Conservation (phyloP, 2,888 invertebrate genomes). For the Lithophane socia region DNA sequence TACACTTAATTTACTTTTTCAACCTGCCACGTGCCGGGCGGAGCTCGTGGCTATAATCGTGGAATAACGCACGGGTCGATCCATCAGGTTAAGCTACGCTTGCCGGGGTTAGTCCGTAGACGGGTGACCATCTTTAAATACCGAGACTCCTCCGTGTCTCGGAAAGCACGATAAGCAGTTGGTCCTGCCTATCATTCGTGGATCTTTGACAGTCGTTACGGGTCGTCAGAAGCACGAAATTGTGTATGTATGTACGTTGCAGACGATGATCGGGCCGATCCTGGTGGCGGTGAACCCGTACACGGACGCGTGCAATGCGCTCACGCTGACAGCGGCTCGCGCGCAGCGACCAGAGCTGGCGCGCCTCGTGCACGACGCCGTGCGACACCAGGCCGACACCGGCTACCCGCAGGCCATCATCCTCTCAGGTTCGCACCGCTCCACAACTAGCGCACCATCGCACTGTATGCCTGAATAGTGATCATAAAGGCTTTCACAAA, state of each 20-base stretch:
- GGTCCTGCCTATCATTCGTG: too few relatives aligned
- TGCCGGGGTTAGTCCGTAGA: too few relatives aligned
- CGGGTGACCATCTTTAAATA: too few relatives aligned
- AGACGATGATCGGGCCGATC: constrained; percentile 98
- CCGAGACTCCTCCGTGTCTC: too few relatives aligned
- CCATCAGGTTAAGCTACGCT: too few relatives aligned
- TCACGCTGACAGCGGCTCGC: constrained; percentile 95
- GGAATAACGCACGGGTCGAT: too few relatives aligned
- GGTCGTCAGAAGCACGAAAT: too few relatives aligned
- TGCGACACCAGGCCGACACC: constrained; percentile 97
- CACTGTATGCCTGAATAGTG: not conserved
- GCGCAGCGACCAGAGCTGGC: constrained; percentile 96
- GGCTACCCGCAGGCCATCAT: constrained; percentile 99
- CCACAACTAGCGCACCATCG: not conserved
- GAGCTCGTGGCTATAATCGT: too few relatives aligned
- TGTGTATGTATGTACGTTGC: constrained; percentile 71
- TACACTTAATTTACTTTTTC: not conserved
- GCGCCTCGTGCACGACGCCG: constrained; percentile 97
- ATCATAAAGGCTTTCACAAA: not conserved
- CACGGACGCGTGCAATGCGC: constrained; percentile 96
- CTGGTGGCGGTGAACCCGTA: constrained; percentile 97
- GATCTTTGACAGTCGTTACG: too few relatives aligned
- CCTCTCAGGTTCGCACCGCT: constrained; percentile 92
- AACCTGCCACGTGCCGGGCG: too few relatives aligned
- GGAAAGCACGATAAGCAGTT: too few relatives aligned